Evolutionary conservation across 2,113 vertebrate genomes (phyloP).

Genomic region (Aptenodytes patagonicus): DNA sequence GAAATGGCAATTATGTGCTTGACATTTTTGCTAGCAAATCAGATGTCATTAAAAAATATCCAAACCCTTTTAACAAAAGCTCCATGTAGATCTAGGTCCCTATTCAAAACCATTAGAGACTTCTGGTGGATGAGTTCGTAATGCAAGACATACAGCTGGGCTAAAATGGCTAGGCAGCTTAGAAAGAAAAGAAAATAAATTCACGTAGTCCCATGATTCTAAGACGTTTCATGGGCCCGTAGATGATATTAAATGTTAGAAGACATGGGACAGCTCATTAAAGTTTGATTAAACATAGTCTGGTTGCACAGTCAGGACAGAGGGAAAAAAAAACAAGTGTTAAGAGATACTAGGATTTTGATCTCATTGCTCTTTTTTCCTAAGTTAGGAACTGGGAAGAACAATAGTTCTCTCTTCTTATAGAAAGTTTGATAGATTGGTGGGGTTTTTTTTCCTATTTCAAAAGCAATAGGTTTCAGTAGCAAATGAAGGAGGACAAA

Average conservation of each 20-base stretch:
- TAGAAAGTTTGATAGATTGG: not conserved
- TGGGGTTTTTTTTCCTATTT: not conserved
- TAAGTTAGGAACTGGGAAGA: not conserved
- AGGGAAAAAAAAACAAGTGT: not conserved
- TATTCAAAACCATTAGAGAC: not conserved
- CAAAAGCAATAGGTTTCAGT: not conserved
- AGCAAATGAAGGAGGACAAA: not conserved
- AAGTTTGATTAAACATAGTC: not conserved
- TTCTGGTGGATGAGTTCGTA: not conserved
- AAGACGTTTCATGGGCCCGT: not conserved
- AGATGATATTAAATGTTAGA: not conserved
- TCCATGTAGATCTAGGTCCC: not conserved
- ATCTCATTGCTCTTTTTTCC: not conserved
- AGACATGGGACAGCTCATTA: not conserved
- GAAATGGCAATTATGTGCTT: conserved; percentile 58
- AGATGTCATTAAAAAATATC: conserved; percentile 31
- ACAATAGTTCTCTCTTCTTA: not conserved
- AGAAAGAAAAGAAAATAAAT: not conserved
- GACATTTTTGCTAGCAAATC: conserved; percentile 53
- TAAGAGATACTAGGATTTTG: not conserved
- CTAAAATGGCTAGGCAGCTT: not conserved
- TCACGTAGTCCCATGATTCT: not conserved
- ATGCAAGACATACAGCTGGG: not conserved
- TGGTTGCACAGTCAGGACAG: not conserved
- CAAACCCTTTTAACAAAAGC: conserved; percentile 5